Evolutionary conservation across 2,797 vertebrate species (phyloP), one percentile per base, ranked within the genome.

Genomic region (Eulemur mongoz): DNA sequence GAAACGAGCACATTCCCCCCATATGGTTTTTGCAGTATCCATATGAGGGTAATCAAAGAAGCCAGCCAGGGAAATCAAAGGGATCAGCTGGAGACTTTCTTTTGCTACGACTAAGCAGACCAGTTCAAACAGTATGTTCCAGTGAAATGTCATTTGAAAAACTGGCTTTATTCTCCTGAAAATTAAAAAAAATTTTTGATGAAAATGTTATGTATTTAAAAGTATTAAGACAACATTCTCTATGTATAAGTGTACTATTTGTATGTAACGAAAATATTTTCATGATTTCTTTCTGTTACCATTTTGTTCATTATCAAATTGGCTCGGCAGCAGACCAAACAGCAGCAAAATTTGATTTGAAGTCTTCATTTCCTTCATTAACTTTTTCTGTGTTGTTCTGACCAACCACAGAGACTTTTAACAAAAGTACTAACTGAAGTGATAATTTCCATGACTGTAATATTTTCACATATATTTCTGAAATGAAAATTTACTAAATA

Each of bases 1-100:
- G 4, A 95, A 93, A 97, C 50, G 35, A 97, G 72, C 87, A 97
- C 97, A 97, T 96, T 97, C 91, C 93, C 89, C 95, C 94, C 96
- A 94, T 95, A 97, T 96, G 96, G 96, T 94, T 97, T 97, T 91
- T 95, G 79, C 89, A 96, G 96, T 97, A 97, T 96, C 96, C 97
- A 96, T 96, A 94, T 87, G 97, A 98, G 97, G 25, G 89, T 94
- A 97, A 97, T 98, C 94, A 97, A 96, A 97, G 40, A 96, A 79
- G 73, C 88, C 94, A 97, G 94, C 97, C 79, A 93, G 96, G 96
- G 97, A 97, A 97, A 97, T 98, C 95, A 98, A 96, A 97, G 84
- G 65, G 32, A 97, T 96, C 97, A 96, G 96, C 89, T 97, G 97
- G 97, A 97, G 91, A 91, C 92, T 92, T 95, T 73, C 81, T 92